Base-by-base conservation (phyloP, 2,113 vertebrate species). In the Pseudorectes ferrugineus region DNA sequence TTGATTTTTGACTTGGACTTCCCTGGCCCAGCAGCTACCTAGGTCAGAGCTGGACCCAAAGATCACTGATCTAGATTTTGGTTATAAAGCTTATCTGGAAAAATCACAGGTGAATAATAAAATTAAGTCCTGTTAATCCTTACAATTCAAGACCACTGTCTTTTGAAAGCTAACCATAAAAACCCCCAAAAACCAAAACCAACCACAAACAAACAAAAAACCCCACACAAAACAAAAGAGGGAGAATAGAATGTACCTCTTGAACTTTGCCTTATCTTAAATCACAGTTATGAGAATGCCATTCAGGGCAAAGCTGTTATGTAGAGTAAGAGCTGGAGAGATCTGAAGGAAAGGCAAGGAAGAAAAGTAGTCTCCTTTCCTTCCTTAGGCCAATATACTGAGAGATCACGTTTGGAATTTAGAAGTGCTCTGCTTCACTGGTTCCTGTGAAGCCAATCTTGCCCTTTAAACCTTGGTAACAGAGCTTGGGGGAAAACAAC, bases 141-240 rank as follows among this genome's bases (percentile, higher is more conserved):
- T 25, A 45, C 5, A 74, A 28, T 70, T 76, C 7, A 85, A 75
- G 45, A 76, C 35, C 7, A 22, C 17, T 70, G 24, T 51, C 23
- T 77, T 86, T 70, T 91, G 75, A 77, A 85, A 88, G 33, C 7
- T 77, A 83, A 62, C 7, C 15, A 38, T n/a, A 70, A 81, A 68
- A 45, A 11, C 4, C 1, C 2, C 2, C 24, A 3, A 5, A 45
- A 36, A 8, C 7, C 4, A 57, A 72, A 54, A 10, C 3, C 3
- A 48, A 35, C 16, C 11, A 49, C 3, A 28, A 19, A 49, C 29
- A 71, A 58, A 42, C 1, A 31, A 73, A 73, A 42, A 5, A 6
- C 1, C 9, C 7, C 21, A 11, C 25, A 36, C 10, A 48, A 48
- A 36, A 43, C 3, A 48, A 35, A n/a, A 25, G 17, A 75, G 5